A percentile compares a stretch with the other conserved stretches of the same genome.
These are phyloP conservation scores for Acipenser ruthenus DNA, from an alignment of 2,797 vertebrate species.

Conservation along the genomic window DNA sequence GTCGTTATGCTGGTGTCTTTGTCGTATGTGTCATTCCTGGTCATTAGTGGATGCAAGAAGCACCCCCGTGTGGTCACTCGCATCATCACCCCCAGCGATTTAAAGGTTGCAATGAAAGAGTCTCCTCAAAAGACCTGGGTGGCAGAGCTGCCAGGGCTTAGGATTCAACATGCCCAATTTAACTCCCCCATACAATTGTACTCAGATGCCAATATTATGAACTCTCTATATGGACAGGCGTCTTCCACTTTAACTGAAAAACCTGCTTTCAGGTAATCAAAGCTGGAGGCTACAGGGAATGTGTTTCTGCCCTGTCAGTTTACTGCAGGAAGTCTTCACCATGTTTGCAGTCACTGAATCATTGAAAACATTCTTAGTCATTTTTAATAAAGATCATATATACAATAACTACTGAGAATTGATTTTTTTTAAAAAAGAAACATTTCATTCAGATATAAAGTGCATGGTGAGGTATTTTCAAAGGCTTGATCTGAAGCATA, in stretches of 20 bases:
- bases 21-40: conserved; percentile 30
- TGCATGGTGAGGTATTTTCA: too few relatives aligned
- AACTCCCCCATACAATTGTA: conserved; percentile 34
- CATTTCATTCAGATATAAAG: too few relatives aligned
- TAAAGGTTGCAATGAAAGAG: conserved; percentile 58
- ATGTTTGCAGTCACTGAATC: neutral
- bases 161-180: conserved; percentile 55
- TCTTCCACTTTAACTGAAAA: conserved; percentile 23
- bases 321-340: too few relatives aligned
- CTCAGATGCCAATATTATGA: conserved; percentile 29
- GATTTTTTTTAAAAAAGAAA: too few relatives aligned
- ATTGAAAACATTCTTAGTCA: too few relatives aligned
- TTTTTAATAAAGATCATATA: too few relatives aligned
- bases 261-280: conserved; percentile 29
- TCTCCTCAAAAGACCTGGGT: conserved; percentile 66
- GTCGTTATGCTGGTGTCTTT: conserved; percentile 33
- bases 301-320: conserved; percentile 8
- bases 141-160: conserved; percentile 65
- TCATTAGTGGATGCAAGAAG: conserved; percentile 53
- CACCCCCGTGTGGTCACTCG: conserved; percentile 56
- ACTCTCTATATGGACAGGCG: conserved; percentile 31
- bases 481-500: too few relatives aligned
- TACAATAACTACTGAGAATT: too few relatives aligned
- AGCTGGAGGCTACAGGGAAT: conserved; percentile 21
- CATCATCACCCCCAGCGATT: conserved; percentile 58